phyloP scores from a whole-genome alignment of 2,888 invertebrate species.

The Phortica magna region DNA sequence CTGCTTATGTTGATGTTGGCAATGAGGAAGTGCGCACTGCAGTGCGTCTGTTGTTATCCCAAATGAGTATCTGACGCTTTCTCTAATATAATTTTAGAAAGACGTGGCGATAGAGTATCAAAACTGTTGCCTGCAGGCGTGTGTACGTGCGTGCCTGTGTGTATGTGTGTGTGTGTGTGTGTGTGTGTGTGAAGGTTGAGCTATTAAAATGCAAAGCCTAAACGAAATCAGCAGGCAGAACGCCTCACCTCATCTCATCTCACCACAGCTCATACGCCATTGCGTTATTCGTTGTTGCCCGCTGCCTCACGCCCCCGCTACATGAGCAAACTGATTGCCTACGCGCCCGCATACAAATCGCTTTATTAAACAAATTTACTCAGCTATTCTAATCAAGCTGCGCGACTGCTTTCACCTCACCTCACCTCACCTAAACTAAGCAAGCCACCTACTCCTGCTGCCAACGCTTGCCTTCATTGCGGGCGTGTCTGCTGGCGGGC shows the following conservation, averaged over 20 bases:
- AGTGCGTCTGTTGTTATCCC: not conserved
- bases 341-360: constrained; percentile 71
- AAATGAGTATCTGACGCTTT: constrained; percentile 16
- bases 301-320: not conserved
- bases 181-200: constrained; percentile 2
- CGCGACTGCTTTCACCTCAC: constrained; percentile 38
- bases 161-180: not conserved
- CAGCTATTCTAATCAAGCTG: constrained; percentile 71
- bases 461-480: not conserved
- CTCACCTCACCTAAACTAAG: not conserved
- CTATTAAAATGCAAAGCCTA: constrained; percentile 26
- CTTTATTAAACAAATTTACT: constrained; percentile 73
- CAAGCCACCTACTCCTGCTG: not conserved
- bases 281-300: not conserved
- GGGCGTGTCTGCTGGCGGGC: no score
- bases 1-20: not conserved
- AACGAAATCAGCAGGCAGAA: constrained; percentile 37
- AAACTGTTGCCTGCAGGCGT: constrained; percentile 3
- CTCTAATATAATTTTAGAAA: constrained; percentile 21
- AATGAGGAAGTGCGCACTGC: not conserved
- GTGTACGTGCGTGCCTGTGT: not conserved
- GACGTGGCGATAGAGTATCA: not conserved
- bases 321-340: not conserved
- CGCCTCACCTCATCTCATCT: not conserved
- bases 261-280: not conserved